Conservation (phyloP, 2,888 invertebrate species). For the Apotomis turbidana region DNA sequence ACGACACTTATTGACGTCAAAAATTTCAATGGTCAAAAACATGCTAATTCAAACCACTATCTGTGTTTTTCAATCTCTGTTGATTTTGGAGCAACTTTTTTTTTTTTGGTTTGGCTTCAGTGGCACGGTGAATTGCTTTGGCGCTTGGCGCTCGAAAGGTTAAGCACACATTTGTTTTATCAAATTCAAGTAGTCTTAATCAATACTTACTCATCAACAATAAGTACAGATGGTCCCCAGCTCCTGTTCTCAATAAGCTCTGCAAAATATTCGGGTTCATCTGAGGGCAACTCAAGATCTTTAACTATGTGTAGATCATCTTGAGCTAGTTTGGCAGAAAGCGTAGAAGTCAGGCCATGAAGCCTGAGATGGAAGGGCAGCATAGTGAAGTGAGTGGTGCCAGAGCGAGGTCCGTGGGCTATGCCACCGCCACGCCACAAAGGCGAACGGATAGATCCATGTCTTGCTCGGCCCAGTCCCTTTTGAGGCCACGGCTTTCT, state of each 20-base stretch:
- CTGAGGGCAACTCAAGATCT: conserved; percentile 92
- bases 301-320: conserved; percentile 97
- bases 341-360: conserved; percentile 90
- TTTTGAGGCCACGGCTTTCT: conserved; percentile 99
- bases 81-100: too few relatives aligned
- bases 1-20: too few relatives aligned
- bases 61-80: too few relatives aligned
- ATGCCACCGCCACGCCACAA: conserved; percentile 93
- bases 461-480: conserved; percentile 94
- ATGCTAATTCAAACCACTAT: too few relatives aligned
- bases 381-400: conserved; percentile 97
- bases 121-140: too few relatives aligned
- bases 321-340: conserved; percentile 97
- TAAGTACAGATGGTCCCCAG: conserved; percentile 98
- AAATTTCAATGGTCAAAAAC: too few relatives aligned
- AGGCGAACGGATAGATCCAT: conserved; percentile 96
- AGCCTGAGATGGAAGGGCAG: conserved; percentile 90
- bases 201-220: conserved; percentile 93
- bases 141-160: too few relatives aligned
- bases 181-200: background rate
- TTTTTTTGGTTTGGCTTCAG: too few relatives aligned
- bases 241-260: conserved; percentile 92
- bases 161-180: background rate
- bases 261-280: conserved; percentile 89
- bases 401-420: conserved; percentile 95